phyloP scores from a whole-genome alignment of 1,140 invertebrate species.

The Thaumatotibia leucotreta region DNA sequence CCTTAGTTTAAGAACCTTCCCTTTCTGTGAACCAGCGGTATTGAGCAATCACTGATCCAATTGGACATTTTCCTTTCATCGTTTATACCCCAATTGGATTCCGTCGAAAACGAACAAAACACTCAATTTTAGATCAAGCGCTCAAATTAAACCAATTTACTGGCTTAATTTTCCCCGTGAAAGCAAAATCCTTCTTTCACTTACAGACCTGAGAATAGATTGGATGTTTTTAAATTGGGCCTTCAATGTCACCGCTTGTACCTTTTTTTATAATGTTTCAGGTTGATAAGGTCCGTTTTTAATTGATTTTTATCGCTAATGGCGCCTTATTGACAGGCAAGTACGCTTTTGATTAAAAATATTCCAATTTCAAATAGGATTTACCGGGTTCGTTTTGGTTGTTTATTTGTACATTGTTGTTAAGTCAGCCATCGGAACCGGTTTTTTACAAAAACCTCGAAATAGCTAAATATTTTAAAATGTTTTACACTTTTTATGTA shows the following conservation, averaged over 20 bases:
- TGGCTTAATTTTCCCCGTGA: slow-evolving; percentile 2
- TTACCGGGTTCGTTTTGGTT: too few species aligned
- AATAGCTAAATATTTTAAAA: too few species aligned
- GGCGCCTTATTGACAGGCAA: too few species aligned
- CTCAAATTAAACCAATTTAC: slow-evolving; percentile 24
- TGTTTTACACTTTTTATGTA: too few species aligned
- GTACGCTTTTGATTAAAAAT: too few species aligned
- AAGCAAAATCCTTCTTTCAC: not conserved
- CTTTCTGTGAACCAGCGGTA: not conserved
- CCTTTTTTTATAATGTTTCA: not conserved
- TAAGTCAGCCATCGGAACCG: too few species aligned
- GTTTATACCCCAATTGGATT: not conserved
- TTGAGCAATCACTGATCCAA: not conserved
- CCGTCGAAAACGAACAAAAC: slow-evolving; percentile 33
- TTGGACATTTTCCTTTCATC: not conserved
- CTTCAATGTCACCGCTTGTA: not conserved
- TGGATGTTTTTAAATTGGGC: not conserved
- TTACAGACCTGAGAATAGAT: not conserved
- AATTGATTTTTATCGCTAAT: too few species aligned
- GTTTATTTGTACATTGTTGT: too few species aligned
- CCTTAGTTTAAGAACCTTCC: not conserved
- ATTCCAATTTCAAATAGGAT: too few species aligned
- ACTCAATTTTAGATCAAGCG: slow-evolving; percentile 41
- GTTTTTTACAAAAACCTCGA: too few species aligned
- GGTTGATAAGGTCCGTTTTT: too few species aligned